Evolutionary conservation across 2,797 vertebrate species (phyloP).

Genomic region (Liasis olivaceus): DNA sequence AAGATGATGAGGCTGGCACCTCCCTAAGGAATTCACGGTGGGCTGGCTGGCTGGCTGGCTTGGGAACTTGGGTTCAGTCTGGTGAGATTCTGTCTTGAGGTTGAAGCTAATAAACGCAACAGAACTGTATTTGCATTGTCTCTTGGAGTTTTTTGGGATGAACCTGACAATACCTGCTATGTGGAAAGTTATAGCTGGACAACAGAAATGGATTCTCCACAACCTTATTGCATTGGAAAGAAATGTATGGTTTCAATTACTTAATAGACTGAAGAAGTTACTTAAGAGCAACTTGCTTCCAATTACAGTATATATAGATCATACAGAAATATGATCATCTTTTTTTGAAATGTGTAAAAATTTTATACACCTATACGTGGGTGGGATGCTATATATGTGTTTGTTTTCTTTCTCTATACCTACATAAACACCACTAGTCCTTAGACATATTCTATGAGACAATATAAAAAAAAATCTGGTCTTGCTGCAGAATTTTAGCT

Average conservation of each 20-base stretch:
- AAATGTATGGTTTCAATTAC: not conserved
- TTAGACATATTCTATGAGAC: not conserved
- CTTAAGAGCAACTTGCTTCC: not conserved
- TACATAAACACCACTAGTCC: not conserved
- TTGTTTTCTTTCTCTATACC: not conserved
- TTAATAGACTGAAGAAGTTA: not conserved
- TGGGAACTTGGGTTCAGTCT: no score
- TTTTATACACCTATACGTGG: not conserved
- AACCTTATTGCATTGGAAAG: not conserved
- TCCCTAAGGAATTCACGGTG: no score
- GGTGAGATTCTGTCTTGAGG: no score
- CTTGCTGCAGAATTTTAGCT: not conserved
- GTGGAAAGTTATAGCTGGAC: not conserved
- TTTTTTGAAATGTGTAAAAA: not conserved
- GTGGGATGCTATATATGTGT: not conserved
- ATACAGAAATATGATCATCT: not conserved
- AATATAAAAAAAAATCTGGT: not conserved
- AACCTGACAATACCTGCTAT: no score
- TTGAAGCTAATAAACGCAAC: no score
- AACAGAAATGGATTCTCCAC: not conserved
- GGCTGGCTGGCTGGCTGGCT: no score
- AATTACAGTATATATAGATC: not conserved
- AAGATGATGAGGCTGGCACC: no score
- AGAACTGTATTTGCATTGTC: no score
- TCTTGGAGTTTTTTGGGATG: no score